These are phyloP conservation scores for Nesogale talazaci DNA, from an alignment of 2,113 vertebrate species.

Conservation along the genomic window DNA sequence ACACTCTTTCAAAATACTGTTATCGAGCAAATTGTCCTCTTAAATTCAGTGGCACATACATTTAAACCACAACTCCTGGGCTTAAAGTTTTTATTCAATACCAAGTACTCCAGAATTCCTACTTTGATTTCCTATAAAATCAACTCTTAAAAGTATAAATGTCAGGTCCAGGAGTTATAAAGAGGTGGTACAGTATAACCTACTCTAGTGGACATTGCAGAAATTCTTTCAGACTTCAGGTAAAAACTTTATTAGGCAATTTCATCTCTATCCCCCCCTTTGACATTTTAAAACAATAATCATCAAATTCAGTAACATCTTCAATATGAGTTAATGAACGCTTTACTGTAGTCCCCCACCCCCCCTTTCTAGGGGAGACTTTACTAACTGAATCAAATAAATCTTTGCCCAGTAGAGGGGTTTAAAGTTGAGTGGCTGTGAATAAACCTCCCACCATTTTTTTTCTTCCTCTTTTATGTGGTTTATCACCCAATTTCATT, in stretches of 20 bases:
- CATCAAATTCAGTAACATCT: slow-evolving; percentile 34
- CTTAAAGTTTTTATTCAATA: slow-evolving; percentile 49
- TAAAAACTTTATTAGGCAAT: background rate
- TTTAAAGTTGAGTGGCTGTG: slow-evolving; percentile 30
- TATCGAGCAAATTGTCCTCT: slow-evolving; percentile 52
- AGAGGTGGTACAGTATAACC: slow-evolving; percentile 8
- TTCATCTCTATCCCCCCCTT: background rate
- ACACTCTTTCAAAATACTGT: slow-evolving; percentile 47
- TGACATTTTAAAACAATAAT: slow-evolving; percentile 45
- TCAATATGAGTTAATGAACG: slow-evolving; percentile 32
- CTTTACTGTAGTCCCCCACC: background rate
- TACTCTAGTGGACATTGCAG: slow-evolving; percentile 3
- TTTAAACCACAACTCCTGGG: slow-evolving; percentile 36
- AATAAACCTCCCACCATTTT: slow-evolving; percentile 56
- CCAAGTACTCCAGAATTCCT: slow-evolving; percentile 36
- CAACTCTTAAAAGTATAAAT: slow-evolving; percentile 55
- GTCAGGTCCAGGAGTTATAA: slow-evolving; percentile 39
- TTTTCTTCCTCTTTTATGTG: slow-evolving; percentile 58
- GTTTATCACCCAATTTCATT: slow-evolving; percentile 72
- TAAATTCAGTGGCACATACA: slow-evolving; percentile 32
- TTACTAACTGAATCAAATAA: slow-evolving; percentile 69
- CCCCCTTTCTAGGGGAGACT: background rate
- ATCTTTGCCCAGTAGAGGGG: slow-evolving; percentile 41
- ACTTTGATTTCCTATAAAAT: slow-evolving; percentile 70
- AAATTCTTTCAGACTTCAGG: slow-evolving; percentile 32